These are phyloP conservation scores for Holcopasites calliopsidis DNA, from an alignment of 1,140 invertebrate species.

Conservation along the genomic window DNA sequence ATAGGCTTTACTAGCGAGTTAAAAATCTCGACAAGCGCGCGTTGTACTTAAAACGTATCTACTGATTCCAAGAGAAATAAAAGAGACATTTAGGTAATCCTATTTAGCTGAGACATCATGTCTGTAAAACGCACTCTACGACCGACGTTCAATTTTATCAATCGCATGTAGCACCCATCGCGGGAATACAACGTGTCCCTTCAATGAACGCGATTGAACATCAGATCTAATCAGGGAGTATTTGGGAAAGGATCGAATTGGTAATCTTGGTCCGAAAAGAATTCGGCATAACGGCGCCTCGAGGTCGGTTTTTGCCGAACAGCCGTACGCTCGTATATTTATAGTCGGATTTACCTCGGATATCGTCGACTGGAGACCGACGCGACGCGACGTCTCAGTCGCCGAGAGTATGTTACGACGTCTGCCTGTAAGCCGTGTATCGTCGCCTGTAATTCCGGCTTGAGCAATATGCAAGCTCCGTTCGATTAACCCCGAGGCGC, in stretches of 20 bases:
- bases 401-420: constrained; percentile 11
- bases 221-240: neutral
- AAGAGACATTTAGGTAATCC: too few relatives aligned
- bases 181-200: neutral
- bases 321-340: constrained; percentile 22
- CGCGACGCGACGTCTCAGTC: neutral
- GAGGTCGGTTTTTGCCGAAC: neutral
- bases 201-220: neutral
- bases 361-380: constrained; percentile 14
- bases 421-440: constrained; percentile 14
- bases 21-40: too few relatives aligned
- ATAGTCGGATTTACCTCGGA: constrained; percentile 31
- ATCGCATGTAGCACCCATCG: neutral
- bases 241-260: neutral
- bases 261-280: too few relatives aligned
- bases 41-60: too few relatives aligned
- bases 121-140: too few relatives aligned
- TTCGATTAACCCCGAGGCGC: constrained; percentile 26
- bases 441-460: constrained; percentile 22
- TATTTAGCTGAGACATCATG: too few relatives aligned
- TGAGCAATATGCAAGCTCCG: constrained; percentile 1
- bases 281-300: neutral
- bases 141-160: neutral
- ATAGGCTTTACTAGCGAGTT: too few relatives aligned
- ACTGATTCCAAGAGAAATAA: too few relatives aligned